Conservation (phyloP, 2,113 vertebrate species). For the Grammomys surdaster region DNA sequence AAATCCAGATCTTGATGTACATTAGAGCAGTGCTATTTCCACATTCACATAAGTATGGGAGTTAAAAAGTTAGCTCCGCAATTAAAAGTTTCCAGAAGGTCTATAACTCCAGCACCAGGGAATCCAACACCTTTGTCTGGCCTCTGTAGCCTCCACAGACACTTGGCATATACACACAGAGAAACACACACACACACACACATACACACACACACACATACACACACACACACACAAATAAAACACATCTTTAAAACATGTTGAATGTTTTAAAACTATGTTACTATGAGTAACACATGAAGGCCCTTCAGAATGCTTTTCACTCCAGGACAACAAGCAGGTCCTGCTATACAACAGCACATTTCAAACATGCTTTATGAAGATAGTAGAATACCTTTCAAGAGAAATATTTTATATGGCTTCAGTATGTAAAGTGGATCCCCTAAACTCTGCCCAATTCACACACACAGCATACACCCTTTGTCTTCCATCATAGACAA, state of each 20-base stretch:
- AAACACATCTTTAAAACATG: not conserved
- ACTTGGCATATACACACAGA: not conserved
- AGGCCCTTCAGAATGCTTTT: not conserved
- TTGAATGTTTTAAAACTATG: not conserved
- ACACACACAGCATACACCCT: not conserved
- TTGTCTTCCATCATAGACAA: not conserved
- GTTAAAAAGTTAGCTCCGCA: not conserved
- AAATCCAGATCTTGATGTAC: not conserved
- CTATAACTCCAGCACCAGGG: not conserved
- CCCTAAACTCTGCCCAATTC: not conserved
- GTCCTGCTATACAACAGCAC: not conserved
- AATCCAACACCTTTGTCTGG: not conserved
- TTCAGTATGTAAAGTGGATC: not conserved
- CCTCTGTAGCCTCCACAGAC: not conserved
- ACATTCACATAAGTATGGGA: not conserved
- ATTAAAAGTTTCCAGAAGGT: not conserved
- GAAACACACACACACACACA: not conserved
- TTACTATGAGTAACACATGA: not conserved
- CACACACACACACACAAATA: not conserved
- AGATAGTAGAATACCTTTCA: slow-evolving; percentile 5
- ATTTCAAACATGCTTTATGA: slow-evolving; percentile 17
- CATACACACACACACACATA: not conserved
- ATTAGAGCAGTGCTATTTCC: not conserved
- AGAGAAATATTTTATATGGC: slow-evolving; percentile 45
- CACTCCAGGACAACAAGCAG: not conserved